A percentile compares a stretch with the other conserved stretches of the same genome.
phyloP scores from a whole-genome alignment of 1,140 invertebrate genomes.

The Lethrus apterus region DNA sequence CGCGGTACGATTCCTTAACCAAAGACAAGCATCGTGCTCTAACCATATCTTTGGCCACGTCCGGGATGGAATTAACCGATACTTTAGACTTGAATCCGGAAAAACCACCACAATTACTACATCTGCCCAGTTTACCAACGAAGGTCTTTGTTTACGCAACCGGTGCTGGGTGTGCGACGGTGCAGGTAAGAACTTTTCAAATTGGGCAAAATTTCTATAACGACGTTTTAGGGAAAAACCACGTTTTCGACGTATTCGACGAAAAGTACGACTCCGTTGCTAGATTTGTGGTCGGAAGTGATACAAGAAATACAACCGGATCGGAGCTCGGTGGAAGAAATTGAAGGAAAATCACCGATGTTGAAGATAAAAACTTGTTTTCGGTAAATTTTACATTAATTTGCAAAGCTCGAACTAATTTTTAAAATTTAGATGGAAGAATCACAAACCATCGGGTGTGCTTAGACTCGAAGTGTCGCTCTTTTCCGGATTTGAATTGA shows the following conservation, averaged over 20 bases:
- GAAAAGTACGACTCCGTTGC: slow-evolving; percentile 45
- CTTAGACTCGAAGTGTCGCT: slow-evolving; percentile 51
- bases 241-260: slow-evolving; percentile 52
- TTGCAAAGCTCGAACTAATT: slow-evolving; percentile 5
- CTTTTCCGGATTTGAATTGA: slow-evolving; percentile 56
- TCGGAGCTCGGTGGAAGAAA: slow-evolving; percentile 50
- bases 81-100: slow-evolving; percentile 50
- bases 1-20: slow-evolving; percentile 47
- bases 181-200: slow-evolving; percentile 49
- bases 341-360: slow-evolving; percentile 53
- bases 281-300: slow-evolving; percentile 51
- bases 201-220: slow-evolving; percentile 16
- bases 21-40: slow-evolving; percentile 51
- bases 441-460: slow-evolving; percentile 49
- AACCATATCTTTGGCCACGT: slow-evolving; percentile 55
- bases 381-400: slow-evolving; percentile 40
- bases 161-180: slow-evolving; percentile 56
- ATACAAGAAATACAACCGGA: slow-evolving; percentile 52
- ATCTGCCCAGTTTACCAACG: slow-evolving; percentile 53
- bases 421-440: slow-evolving; percentile 48
- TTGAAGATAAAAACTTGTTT: slow-evolving; percentile 54
- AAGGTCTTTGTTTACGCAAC: slow-evolving; percentile 61
- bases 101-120: slow-evolving; percentile 45
- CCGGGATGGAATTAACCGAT: slow-evolving; percentile 59
- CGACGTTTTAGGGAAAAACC: slow-evolving; percentile 46